A percentile compares a stretch with the other conserved stretches of the same genome.
Conservation (phyloP, 2,113 vertebrate genomes). For the Panurus biarmicus region DNA sequence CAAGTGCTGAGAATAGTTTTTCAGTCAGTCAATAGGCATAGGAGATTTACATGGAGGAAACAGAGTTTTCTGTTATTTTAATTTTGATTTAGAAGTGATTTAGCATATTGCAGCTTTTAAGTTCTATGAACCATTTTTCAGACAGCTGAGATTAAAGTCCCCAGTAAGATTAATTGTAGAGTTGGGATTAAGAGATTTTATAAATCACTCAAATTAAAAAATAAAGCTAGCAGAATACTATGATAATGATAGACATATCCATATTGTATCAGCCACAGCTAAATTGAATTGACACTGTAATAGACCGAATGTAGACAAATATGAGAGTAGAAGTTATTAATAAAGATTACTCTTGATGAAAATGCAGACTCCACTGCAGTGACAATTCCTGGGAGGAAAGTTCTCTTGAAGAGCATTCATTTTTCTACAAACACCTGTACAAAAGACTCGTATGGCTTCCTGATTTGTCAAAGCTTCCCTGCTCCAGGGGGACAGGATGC, state of each 20-base stretch:
- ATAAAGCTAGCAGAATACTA: constrained; percentile 7
- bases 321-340: constrained; percentile 16
- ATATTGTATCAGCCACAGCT: constrained; percentile 21
- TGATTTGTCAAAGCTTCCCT: background rate
- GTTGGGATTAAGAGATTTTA: constrained; percentile 52
- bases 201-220: constrained; percentile 49
- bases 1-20: background rate
- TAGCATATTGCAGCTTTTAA: constrained; percentile 31
- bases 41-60: constrained; percentile 15
- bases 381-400: background rate
- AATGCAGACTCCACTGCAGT: background rate
- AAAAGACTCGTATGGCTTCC: background rate
- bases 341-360: constrained; percentile 12
- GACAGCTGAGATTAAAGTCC: constrained; percentile 33
- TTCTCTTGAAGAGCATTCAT: background rate
- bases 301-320: background rate
- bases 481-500: background rate
- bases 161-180: constrained; percentile 45
- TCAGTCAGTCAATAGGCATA: background rate
- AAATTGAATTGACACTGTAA: constrained; percentile 42
- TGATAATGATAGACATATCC: constrained; percentile 14
- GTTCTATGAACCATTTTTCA: constrained; percentile 19
- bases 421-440: background rate
- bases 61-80: constrained; percentile 32
- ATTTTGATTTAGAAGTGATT: constrained; percentile 45